phyloP scores from a whole-genome alignment of 2,797 vertebrate genomes.

The Enteromius trimaculatus region DNA sequence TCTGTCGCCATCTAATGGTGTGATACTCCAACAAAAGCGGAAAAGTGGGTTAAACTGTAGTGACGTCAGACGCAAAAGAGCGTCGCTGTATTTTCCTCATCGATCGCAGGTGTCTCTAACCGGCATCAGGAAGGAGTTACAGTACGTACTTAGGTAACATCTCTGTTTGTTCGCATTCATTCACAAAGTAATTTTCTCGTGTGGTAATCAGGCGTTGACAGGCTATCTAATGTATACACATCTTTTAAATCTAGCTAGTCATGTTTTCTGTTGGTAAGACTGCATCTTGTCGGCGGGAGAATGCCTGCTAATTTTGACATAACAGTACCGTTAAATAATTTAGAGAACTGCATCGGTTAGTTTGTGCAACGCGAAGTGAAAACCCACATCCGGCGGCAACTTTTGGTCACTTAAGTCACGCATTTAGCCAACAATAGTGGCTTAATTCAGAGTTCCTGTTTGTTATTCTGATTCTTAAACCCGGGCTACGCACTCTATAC shows the following conservation, averaged over 20 bases:
- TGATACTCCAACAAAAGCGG: neutral
- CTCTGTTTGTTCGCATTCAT: neutral
- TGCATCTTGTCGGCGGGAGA: neutral
- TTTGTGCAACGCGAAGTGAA: neutral
- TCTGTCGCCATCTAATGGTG: slow-evolving; percentile 30
- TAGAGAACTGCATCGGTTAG: neutral
- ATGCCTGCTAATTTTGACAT: neutral
- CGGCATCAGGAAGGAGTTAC: slow-evolving; percentile 6
- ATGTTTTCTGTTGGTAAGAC: neutral
- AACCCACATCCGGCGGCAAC: neutral
- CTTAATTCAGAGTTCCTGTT: neutral
- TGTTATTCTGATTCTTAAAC: neutral
- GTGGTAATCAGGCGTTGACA: neutral
- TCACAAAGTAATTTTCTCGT: neutral
- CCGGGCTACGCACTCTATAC: neutral
- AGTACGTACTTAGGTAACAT: slow-evolving; percentile 19
- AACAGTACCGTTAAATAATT: neutral
- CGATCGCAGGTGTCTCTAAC: slow-evolving; percentile 35
- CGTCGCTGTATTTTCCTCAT: slow-evolving; percentile 19
- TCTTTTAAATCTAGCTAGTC: slow-evolving; percentile 9
- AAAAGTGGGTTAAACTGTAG: neutral
- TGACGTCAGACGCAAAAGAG: slow-evolving; percentile 42
- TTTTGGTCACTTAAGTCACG: neutral
- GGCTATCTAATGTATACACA: neutral
- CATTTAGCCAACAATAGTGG: neutral